Evolutionary conservation across 2,888 invertebrate genomes (phyloP).

Genomic region (Perdita meconis): DNA sequence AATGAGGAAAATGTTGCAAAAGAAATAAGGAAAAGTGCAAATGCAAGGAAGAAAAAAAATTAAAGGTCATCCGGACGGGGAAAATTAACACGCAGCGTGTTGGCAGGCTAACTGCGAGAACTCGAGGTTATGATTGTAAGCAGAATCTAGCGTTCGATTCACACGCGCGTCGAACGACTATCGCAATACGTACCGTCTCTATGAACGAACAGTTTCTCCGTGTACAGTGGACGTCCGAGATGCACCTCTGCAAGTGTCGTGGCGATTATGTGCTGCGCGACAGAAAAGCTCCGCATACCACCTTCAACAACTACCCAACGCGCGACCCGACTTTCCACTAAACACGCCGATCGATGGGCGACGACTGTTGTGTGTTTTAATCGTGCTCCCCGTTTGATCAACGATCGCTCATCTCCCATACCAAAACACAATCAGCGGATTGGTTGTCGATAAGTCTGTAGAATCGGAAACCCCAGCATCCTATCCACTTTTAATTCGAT

Average conservation of each 20-base stretch:
- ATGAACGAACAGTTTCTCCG: background rate
- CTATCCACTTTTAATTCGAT: background rate
- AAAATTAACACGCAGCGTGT: background rate
- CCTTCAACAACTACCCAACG: conserved; percentile 33
- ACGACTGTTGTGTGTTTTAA: conserved; percentile 42
- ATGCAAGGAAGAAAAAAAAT: background rate
- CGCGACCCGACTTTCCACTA: conserved; percentile 29
- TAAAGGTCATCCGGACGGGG: background rate
- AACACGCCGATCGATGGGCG: conserved; percentile 44
- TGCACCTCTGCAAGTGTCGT: background rate
- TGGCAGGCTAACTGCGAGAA: conserved; percentile 1
- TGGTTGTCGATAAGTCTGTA: conserved; percentile 53
- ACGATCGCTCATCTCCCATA: conserved; percentile 34
- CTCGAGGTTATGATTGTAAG: conserved; percentile 35
- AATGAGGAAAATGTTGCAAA: too few species aligned
- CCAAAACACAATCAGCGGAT: conserved; percentile 40
- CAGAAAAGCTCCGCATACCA: conserved; percentile 25
- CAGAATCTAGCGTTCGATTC: background rate
- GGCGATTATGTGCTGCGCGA: background rate
- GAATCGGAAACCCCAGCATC: conserved; percentile 40
- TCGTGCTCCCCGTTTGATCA: conserved; percentile 31
- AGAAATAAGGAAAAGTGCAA: too few species aligned
- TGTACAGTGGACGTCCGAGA: background rate
- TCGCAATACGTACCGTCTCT: background rate
- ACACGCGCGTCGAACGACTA: background rate